Evolutionary conservation across 2,888 invertebrate genomes (phyloP), one percentile per base, ranked within the genome.

Genomic region (Mythimna impura): DNA sequence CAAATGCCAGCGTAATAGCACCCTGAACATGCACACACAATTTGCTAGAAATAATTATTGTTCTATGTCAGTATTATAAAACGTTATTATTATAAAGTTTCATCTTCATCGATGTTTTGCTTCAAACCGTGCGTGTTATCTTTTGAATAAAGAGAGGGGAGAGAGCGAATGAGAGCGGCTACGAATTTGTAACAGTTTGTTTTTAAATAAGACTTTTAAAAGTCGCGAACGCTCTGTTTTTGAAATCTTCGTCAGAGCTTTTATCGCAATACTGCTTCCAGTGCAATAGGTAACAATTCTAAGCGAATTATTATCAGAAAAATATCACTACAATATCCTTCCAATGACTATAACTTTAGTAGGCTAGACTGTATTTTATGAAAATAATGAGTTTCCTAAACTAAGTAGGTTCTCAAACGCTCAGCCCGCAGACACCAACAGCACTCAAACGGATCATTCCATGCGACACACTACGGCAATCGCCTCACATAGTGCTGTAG

Each of bases 401-500:
- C 20, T 52, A n/a, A 52, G 50, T 52, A 14, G 43, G 34, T 72
- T 86, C 82, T 86, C 80, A 82, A 80, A 73, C 73, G 66, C 84
- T 76, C 85, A 10, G 61, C 36, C 66, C 50, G 55, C 30, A 67
- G 17, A 47, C 65, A 66, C 76, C 66, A 50, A 77, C 66, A 76
- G 63, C 71, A 74, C 40, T 62, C 78, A 86, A 80, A 76, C 76
- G 74, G 67, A 69, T 64, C 85, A 88, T 86, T 88, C 87, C 94
- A 94, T 93, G 93, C 94, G 91, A 90, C 92, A 94, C 92, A 90
- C 90, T 89, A 87, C 83, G 83, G 75, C 88, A 89, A 89, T 85
- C 88, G 85, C 88, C 96, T 96, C 96, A 96, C 96, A 88, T 95
- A 94, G 83, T 95, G 95, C 83, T 95, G 95, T 80, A 96, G 85